Evolutionary conservation across 2,797 vertebrate species (phyloP).

Genomic region (Helarctos malayanus): DNA sequence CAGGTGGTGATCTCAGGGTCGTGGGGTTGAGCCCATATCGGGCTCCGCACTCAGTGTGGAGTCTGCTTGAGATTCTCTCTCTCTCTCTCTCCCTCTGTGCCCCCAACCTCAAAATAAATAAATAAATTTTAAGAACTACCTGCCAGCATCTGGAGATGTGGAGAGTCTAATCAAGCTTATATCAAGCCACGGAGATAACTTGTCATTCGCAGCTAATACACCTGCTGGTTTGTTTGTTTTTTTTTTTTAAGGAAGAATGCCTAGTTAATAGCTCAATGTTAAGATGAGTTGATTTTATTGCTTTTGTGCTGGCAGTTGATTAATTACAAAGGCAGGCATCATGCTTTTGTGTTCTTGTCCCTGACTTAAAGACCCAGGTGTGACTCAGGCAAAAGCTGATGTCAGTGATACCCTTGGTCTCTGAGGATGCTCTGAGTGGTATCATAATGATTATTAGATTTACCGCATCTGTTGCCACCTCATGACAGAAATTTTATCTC

Average conservation of each 20-base stretch:
- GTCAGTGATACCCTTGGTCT: conserved; percentile 64
- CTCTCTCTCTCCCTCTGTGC: neutral
- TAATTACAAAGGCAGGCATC: conserved; percentile 60
- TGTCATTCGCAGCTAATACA: neutral
- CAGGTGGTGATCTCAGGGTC: neutral
- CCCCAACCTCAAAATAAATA: neutral
- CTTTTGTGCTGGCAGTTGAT: conserved; percentile 55
- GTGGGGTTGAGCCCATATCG: neutral
- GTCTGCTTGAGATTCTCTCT: neutral
- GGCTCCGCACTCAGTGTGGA: neutral
- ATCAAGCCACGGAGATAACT: neutral
- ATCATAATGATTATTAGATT: conserved; percentile 49
- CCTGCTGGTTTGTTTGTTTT: neutral
- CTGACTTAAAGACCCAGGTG: conserved; percentile 61
- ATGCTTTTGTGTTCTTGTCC: conserved; percentile 64
- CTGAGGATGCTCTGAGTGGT: conserved; percentile 29
- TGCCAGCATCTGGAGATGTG: conserved; percentile 67
- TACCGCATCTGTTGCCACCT: neutral
- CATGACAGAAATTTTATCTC: conserved; percentile 14
- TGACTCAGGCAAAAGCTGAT: conserved; percentile 68
- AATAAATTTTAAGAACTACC: neutral
- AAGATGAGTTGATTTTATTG: conserved; percentile 54
- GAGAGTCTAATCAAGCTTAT: neutral
- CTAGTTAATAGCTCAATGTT: conserved; percentile 56
- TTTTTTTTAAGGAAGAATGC: conserved; percentile 33